Conservation (phyloP, 1,140 invertebrate genomes). For the Drosophila navojoa region DNA sequence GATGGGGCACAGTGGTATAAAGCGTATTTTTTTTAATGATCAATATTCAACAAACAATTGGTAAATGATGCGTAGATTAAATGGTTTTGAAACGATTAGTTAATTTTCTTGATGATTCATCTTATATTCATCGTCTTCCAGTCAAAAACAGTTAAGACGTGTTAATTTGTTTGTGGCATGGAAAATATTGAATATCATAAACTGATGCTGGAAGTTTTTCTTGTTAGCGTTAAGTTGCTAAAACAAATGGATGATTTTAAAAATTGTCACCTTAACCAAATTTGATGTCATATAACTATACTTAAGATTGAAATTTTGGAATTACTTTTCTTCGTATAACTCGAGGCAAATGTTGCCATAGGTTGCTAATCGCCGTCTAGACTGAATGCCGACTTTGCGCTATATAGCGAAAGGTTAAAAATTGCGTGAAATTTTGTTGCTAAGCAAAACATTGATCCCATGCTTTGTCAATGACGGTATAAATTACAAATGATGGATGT, state of each 20-base stretch:
- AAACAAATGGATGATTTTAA: constrained; percentile 42
- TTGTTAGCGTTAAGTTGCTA: constrained; percentile 67
- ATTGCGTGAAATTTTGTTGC: constrained; percentile 44
- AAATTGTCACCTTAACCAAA: constrained; percentile 26
- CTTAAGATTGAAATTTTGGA: constrained; percentile 25
- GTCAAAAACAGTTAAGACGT: constrained; percentile 36
- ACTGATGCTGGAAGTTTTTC: constrained; percentile 62
- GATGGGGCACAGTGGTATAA: constrained; percentile 46
- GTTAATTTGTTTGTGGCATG: constrained; percentile 59
- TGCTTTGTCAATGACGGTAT: constrained; percentile 9
- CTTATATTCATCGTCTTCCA: constrained; percentile 7
- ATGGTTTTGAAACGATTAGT: constrained; percentile 8
- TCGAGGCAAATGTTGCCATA: constrained; percentile 43
- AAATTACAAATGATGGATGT: background rate
- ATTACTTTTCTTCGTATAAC: constrained; percentile 19
- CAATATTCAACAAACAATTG: background rate
- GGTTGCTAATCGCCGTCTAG: constrained; percentile 67
- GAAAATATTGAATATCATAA: constrained; percentile 42
- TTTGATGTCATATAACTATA: constrained; percentile 33
- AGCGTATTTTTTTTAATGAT: background rate
- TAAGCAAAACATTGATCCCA: constrained; percentile 27
- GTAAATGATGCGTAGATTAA: background rate
- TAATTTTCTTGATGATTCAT: constrained; percentile 59
- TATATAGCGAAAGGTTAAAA: constrained; percentile 26
- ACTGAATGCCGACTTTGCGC: constrained; percentile 40